Evolutionary conservation across 1,140 invertebrate genomes (phyloP).

Genomic region (Brachionus manjavacas): DNA sequence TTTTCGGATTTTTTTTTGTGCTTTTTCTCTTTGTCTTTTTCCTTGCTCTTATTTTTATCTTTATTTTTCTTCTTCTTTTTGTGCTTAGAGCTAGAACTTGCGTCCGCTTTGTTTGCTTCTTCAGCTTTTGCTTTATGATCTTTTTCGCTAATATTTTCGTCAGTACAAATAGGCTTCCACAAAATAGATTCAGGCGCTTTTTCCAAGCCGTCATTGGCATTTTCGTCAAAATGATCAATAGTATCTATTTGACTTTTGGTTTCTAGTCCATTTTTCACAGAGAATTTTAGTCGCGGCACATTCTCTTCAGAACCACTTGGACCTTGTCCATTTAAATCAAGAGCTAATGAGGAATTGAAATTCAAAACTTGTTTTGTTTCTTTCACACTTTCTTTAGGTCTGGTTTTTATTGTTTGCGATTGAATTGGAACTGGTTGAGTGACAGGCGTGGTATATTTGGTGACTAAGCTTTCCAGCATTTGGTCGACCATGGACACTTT

Average conservation of each 20-base stretch:
- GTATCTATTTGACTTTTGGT: not conserved
- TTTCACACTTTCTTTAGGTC: not conserved
- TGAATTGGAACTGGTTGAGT: not conserved
- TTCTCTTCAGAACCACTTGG: not conserved
- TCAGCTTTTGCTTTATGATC: not conserved
- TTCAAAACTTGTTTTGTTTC: not conserved
- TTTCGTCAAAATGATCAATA: not conserved
- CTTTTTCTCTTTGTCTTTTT: constrained; percentile 33
- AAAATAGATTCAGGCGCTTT: not conserved
- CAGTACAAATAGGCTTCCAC: constrained; percentile 19
- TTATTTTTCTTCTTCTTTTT: constrained; percentile 42
- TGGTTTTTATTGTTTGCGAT: not conserved
- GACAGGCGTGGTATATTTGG: not conserved
- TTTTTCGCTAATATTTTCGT: not conserved
- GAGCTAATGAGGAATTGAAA: not conserved
- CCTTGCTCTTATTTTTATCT: constrained; percentile 21
- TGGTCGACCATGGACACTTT: not conserved
- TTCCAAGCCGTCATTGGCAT: not conserved
- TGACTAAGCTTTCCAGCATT: not conserved
- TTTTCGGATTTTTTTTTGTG: constrained; percentile 37
- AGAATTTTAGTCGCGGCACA: not conserved
- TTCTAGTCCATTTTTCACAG: not conserved
- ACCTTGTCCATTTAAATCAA: not conserved
- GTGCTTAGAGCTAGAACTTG: not conserved
- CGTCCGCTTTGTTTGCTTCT: not conserved